Evolutionary conservation across 2,888 invertebrate genomes (phyloP).

Genomic region (Mesochorus sp.): DNA sequence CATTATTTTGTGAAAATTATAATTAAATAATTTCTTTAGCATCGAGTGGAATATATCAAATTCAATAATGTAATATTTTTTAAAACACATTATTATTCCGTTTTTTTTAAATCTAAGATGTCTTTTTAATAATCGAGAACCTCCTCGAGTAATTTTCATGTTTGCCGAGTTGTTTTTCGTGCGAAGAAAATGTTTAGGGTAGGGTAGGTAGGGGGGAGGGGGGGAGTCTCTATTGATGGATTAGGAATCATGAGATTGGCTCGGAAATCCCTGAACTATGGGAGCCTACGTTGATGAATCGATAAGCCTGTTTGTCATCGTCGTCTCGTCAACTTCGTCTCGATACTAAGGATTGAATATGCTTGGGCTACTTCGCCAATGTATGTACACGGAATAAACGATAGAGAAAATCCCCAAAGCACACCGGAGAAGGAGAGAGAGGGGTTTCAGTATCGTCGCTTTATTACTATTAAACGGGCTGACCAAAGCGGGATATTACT

Average conservation of each 20-base stretch:
- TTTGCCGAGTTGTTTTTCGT: no score
- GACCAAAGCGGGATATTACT: conserved; percentile 75
- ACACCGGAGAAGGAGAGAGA: not conserved
- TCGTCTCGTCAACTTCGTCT: conserved; percentile 32
- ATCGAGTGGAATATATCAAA: no score
- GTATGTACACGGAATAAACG: not conserved
- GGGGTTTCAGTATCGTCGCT: conserved; percentile 58
- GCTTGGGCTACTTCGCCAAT: not conserved
- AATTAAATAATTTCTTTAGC: no score
- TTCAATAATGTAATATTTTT: no score
- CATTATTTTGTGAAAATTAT: no score
- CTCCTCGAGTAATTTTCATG: no score
- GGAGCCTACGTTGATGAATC: conserved; percentile 45
- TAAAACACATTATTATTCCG: no score
- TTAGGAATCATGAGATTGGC: conserved; percentile 22
- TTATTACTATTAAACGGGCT: conserved; percentile 77
- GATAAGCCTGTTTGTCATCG: conserved; percentile 46
- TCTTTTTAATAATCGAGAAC: no score
- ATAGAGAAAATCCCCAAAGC: conserved; percentile 7
- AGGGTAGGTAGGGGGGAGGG: no score
- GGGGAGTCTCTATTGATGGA: no score
- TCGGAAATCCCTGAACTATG: conserved; percentile 29
- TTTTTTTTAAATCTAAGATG: no score
- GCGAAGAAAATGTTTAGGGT: no score
- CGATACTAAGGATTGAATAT: conserved; percentile 14